Conservation (phyloP, 2,797 vertebrate species). For the Nothura maculosa region DNA sequence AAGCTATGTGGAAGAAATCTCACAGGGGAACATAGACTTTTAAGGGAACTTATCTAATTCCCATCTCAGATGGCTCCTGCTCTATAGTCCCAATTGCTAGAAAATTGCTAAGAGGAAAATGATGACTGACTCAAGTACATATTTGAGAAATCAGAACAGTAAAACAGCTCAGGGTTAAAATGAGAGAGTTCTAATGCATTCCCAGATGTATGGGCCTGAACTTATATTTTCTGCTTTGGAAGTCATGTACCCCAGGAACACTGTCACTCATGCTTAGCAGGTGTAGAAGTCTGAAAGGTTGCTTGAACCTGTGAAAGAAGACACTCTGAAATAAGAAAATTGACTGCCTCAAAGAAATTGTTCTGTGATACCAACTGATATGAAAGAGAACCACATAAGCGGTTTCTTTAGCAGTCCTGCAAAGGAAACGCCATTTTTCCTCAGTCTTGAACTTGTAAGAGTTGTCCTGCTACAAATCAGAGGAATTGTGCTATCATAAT, state of each 20-base stretch:
- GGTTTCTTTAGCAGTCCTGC: not conserved
- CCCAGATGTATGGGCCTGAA: not conserved
- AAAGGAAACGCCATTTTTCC: not conserved
- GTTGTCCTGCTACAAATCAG: not conserved
- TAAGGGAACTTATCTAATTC: not conserved
- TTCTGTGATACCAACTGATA: not conserved
- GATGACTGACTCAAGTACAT: not conserved
- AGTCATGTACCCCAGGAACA: not conserved
- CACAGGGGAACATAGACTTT: not conserved
- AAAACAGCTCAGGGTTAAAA: not conserved
- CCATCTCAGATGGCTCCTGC: too few relatives aligned
- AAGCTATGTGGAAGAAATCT: not conserved
- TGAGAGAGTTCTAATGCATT: not conserved
- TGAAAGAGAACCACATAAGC: not conserved
- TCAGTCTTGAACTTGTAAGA: not conserved
- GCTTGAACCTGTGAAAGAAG: not conserved
- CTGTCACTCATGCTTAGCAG: not conserved
- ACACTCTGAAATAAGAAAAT: not conserved
- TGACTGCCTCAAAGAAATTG: not conserved
- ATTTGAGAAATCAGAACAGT: not conserved
- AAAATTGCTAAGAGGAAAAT: not conserved
- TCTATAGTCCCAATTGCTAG: not conserved
- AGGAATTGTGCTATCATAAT: not conserved
- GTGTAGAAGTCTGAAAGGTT: not conserved
- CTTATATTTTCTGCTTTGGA: not conserved